Evolutionary conservation across 2,797 vertebrate genomes (phyloP), one percentile per base, ranked within the genome.

Genomic region (Muraenolepis orangiensis): DNA sequence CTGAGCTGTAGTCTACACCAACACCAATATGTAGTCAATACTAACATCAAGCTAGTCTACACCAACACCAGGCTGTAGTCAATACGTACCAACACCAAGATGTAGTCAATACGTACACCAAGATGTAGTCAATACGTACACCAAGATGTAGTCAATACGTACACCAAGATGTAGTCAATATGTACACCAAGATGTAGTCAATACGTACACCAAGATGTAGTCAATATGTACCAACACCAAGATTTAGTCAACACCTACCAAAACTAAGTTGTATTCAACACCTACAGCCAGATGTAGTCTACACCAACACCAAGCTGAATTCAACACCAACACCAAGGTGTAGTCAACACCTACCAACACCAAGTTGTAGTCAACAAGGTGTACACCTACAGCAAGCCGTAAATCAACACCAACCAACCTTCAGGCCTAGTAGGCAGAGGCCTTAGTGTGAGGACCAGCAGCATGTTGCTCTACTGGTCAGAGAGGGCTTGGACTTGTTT

Each of bases 401-500:
- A n/a, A n/a, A n/a, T n/a, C n/a, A n/a, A n/a, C n/a, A n/a, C n/a
- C n/a, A n/a, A n/a, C n/a, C n/a, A n/a, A n/a, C n/a, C n/a, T n/a
- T n/a, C n/a, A n/a, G n/a, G n/a, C n/a, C n/a, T n/a, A n/a, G n/a
- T n/a, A n/a, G n/a, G n/a, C n/a, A n/a, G n/a, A n/a, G n/a, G n/a
- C n/a, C n/a, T n/a, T n/a, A n/a, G n/a, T n/a, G n/a, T 6, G 14
- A 23, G 7, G 20, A 57, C 51, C 12, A n/a, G 0, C n/a, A 23
- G 20, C 20, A 23, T 57, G 7, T 6, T 57, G 51, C 8, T 23
- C 51, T 11, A 57, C 51, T 57, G 18, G 51, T 57, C 51, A 57
- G 6, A 23, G 20, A 57, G 51, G 32, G n/a, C 51, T 11, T n/a
- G 51, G 6, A 23, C 51, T 42, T 7, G 76, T 80, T 85, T 86